Evolutionary conservation across 2,888 invertebrate genomes (phyloP).

Genomic region (Tetragonisca angustula): DNA sequence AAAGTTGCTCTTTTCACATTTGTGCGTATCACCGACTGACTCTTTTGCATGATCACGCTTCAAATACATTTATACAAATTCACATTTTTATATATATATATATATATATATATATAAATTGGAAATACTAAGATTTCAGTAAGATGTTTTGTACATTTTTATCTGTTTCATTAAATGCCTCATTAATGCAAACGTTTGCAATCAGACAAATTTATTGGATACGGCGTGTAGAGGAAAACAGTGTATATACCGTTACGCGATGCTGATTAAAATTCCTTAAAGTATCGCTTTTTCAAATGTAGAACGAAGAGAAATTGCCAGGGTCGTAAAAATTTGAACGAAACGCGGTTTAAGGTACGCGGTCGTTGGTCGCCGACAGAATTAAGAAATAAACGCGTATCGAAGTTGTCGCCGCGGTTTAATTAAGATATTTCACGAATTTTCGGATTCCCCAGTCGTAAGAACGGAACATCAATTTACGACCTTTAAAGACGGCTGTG

Average conservation of each 20-base stretch:
- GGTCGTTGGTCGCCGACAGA: neutral
- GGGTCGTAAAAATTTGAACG: too few species aligned
- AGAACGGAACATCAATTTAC: slow-evolving; percentile 78
- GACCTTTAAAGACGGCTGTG: slow-evolving; percentile 74
- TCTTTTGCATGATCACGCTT: neutral
- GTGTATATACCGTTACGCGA: neutral
- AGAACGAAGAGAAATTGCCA: neutral
- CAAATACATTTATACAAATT: neutral
- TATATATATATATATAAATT: too few species aligned
- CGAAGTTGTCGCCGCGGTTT: slow-evolving; percentile 41
- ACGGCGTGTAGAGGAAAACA: neutral
- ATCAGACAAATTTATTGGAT: too few species aligned
- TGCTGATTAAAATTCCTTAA: neutral
- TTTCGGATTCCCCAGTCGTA: slow-evolving; percentile 73
- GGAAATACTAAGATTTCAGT: too few species aligned
- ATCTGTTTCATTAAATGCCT: too few species aligned
- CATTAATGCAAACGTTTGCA: too few species aligned
- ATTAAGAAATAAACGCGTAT: slow-evolving; percentile 39
- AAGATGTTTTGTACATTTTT: too few species aligned
- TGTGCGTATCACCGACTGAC: neutral
- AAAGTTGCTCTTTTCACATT: slow-evolving; percentile 1
- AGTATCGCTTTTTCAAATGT: neutral
- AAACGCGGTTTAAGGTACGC: neutral
- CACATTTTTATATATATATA: too few species aligned
- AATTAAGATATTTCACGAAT: slow-evolving; percentile 78